These are phyloP conservation scores for Orthonevra nobilis DNA, from an alignment of 2,888 invertebrate genomes.

Conservation along the genomic window DNA sequence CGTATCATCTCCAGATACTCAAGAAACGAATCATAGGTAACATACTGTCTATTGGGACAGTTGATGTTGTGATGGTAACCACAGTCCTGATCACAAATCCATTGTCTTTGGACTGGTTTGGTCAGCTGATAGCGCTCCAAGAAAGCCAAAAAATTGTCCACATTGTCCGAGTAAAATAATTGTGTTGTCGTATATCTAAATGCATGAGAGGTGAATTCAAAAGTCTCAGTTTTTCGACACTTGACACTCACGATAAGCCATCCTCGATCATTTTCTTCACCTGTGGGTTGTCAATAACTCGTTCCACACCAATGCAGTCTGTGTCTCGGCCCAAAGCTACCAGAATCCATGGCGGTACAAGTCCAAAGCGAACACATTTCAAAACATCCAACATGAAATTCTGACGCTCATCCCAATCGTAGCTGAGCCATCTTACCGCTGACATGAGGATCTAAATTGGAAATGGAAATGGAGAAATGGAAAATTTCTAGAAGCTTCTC, in stretches of 20 bases:
- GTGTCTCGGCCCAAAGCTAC: slow-evolving; percentile 88
- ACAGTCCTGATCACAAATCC: slow-evolving; percentile 83
- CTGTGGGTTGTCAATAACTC: slow-evolving; percentile 84
- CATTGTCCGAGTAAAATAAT: slow-evolving; percentile 87
- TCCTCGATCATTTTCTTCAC: slow-evolving; percentile 90
- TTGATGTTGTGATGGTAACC: slow-evolving; percentile 75
- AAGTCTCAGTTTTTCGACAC: no score
- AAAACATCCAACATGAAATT: slow-evolving; percentile 83
- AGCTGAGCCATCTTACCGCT: slow-evolving; percentile 89
- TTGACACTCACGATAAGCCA: slow-evolving; percentile 86
- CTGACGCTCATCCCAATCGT: slow-evolving; percentile 85
- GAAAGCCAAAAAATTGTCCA: slow-evolving; percentile 87
- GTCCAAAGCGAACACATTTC: slow-evolving; percentile 87
- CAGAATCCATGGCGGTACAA: slow-evolving; percentile 90
- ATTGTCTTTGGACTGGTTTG: slow-evolving; percentile 88
- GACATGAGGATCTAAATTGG: slow-evolving; percentile 86
- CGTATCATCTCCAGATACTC: slow-evolving; percentile 76
- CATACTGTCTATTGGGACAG: slow-evolving; percentile 75
- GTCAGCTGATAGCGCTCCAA: slow-evolving; percentile 85
- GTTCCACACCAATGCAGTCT: slow-evolving; percentile 86
- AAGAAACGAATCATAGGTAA: slow-evolving; percentile 75
- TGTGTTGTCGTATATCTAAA: slow-evolving; percentile 88
- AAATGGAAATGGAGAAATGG: no score
- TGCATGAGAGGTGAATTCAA: not conserved
- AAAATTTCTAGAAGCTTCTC: no score